phyloP scores from a whole-genome alignment of 2,888 invertebrate species.

The Tenthredo livida region DNA sequence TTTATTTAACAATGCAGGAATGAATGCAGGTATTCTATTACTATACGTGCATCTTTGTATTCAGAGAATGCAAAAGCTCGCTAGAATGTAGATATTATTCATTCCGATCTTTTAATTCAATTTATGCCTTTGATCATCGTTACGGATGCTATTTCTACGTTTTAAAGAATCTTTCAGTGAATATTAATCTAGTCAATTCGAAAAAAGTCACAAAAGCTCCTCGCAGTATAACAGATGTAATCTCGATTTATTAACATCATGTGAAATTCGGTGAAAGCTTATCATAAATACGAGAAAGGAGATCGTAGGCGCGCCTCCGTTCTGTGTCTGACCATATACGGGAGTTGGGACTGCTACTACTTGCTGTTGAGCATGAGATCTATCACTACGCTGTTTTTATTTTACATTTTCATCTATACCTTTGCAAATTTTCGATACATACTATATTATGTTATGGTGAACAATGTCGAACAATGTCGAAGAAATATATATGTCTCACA shows the following conservation, averaged over 20 bases:
- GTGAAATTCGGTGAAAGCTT: neutral
- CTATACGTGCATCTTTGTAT: neutral
- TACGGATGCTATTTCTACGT: neutral
- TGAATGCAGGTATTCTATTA: neutral
- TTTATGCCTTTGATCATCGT: constrained; percentile 17
- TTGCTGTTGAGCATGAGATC: neutral
- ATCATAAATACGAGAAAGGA: neutral
- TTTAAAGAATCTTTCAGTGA: neutral
- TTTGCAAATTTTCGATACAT: neutral
- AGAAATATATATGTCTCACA: neutral
- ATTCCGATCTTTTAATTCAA: neutral
- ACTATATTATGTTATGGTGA: neutral
- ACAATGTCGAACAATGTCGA: neutral
- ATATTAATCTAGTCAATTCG: neutral
- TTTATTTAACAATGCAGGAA: neutral
- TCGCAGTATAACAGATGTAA: neutral
- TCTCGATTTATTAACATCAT: neutral
- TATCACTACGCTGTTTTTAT: neutral
- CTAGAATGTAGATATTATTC: neutral
- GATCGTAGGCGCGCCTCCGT: neutral
- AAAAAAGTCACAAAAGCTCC: neutral
- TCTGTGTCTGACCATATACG: neutral
- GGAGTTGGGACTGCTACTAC: neutral
- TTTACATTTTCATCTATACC: neutral
- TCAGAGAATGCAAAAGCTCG: neutral